A percentile compares a stretch with the other conserved stretches of the same genome.
phyloP scores from a whole-genome alignment of 2,888 invertebrate genomes.

The Cremastinae sp. region DNA sequence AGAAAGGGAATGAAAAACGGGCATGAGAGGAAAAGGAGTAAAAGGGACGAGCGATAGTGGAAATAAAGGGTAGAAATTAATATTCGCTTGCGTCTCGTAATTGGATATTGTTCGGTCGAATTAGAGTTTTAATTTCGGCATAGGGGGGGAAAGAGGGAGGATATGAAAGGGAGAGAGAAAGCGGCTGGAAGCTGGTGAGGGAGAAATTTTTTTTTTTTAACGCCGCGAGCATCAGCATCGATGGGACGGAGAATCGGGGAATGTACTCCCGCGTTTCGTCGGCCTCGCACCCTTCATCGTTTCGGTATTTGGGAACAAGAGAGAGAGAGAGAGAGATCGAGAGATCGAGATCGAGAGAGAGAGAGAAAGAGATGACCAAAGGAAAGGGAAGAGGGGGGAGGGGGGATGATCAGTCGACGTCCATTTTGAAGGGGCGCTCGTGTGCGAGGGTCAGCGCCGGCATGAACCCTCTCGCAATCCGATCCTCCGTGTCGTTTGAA shows the following conservation, averaged over 20 bases:
- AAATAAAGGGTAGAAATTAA: slow-evolving; percentile 74
- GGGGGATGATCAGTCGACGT: slow-evolving; percentile 22
- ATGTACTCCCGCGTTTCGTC: slow-evolving; percentile 41
- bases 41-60: slow-evolving; percentile 60
- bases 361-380: too few species aligned
- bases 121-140: slow-evolving; percentile 78
- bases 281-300: slow-evolving; percentile 48
- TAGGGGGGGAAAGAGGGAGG: slow-evolving; percentile 68
- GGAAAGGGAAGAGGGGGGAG: too few species aligned
- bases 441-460: slow-evolving; percentile 6
- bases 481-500: slow-evolving; percentile 50
- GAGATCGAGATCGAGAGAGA: too few species aligned
- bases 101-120: slow-evolving; percentile 79
- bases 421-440: slow-evolving; percentile 36
- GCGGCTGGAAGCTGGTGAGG: slow-evolving; percentile 37
- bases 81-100: slow-evolving; percentile 74
- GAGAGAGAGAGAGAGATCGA: too few species aligned
- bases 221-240: slow-evolving; percentile 4
- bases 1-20: slow-evolving; percentile 35
- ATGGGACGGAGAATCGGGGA: slow-evolving; percentile 21
- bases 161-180: slow-evolving; percentile 51
- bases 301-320: too few species aligned
- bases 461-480: slow-evolving; percentile 46
- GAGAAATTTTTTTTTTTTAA: slow-evolving; percentile 29
- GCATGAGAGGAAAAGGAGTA: slow-evolving; percentile 16